These are phyloP conservation scores for Brachionus rubens DNA, from an alignment of 1,140 invertebrate genomes.

Conservation along the genomic window DNA sequence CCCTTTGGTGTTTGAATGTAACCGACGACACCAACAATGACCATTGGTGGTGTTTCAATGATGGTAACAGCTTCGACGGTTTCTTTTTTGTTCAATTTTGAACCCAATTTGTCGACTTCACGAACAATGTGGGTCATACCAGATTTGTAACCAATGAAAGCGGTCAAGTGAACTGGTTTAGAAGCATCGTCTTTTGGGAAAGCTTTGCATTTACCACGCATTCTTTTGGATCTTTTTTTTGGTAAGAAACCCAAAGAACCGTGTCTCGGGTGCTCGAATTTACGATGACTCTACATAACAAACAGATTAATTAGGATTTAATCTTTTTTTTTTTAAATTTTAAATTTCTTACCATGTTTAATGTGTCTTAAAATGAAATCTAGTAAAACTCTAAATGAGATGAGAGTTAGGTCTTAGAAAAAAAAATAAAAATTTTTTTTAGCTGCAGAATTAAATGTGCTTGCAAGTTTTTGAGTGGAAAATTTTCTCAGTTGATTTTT, in stretches of 20 bases:
- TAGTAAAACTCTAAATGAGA: neutral
- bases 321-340: neutral
- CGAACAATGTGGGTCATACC: slow-evolving; percentile 99
- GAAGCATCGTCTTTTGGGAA: slow-evolving; percentile 97
- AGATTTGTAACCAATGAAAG: slow-evolving; percentile 96
- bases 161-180: slow-evolving; percentile 95
- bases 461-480: slow-evolving; percentile 2
- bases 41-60: slow-evolving; percentile 95
- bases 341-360: slow-evolving; percentile 32
- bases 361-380: neutral
- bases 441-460: slow-evolving; percentile 22
- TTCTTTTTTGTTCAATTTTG: slow-evolving; percentile 99
- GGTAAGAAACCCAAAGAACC: slow-evolving; percentile 99
- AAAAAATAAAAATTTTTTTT: neutral
- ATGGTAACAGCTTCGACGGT: slow-evolving; percentile 98
- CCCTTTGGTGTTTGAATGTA: slow-evolving; percentile 98
- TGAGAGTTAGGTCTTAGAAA: neutral
- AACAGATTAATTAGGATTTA: slow-evolving; percentile 43
- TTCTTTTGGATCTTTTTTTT: slow-evolving; percentile 88
- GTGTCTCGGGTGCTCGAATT: slow-evolving; percentile 98
- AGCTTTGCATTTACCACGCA: slow-evolving; percentile 97
- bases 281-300: slow-evolving; percentile 77
- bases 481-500: neutral
- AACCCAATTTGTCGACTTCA: slow-evolving; percentile 96
- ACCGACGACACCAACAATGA: slow-evolving; percentile 92